Evolutionary conservation across 2,113 vertebrate genomes (phyloP).

Genomic region (human (Homo sapiens)): DNA sequence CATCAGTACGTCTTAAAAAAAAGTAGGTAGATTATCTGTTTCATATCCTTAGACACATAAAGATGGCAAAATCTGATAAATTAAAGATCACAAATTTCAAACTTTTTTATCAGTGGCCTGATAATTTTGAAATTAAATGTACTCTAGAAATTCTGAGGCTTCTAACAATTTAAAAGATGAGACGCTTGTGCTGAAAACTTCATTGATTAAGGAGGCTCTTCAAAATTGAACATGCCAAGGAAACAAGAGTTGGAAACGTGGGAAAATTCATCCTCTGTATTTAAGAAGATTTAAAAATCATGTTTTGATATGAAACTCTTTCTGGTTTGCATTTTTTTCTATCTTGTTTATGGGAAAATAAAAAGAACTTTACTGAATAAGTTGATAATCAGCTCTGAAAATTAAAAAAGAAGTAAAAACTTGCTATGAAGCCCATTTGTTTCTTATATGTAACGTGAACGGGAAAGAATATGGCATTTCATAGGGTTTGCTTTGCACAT

Average conservation of each 20-base stretch:
- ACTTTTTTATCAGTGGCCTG: neutral
- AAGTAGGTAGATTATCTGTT: neutral
- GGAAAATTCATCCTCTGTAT: neutral
- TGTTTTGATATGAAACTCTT: neutral
- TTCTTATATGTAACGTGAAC: neutral
- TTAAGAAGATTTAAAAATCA: neutral
- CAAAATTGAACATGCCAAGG: neutral
- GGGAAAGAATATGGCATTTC: neutral
- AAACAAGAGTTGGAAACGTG: neutral
- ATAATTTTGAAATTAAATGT: constrained; percentile 4
- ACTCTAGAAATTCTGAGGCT: neutral
- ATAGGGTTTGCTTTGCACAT: neutral
- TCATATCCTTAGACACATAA: neutral
- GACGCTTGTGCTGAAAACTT: neutral
- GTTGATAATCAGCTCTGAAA: neutral
- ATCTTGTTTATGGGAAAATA: neutral
- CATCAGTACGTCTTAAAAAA: neutral
- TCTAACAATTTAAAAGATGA: neutral
- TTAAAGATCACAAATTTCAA: neutral
- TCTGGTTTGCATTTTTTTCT: neutral
- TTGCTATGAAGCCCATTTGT: neutral
- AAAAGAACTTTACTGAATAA: neutral
- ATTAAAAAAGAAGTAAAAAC: neutral
- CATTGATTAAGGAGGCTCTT: neutral
- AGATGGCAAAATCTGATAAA: neutral